phyloP scores from a whole-genome alignment of 1,140 invertebrate species.

The Drosophila pruinosa region DNA sequence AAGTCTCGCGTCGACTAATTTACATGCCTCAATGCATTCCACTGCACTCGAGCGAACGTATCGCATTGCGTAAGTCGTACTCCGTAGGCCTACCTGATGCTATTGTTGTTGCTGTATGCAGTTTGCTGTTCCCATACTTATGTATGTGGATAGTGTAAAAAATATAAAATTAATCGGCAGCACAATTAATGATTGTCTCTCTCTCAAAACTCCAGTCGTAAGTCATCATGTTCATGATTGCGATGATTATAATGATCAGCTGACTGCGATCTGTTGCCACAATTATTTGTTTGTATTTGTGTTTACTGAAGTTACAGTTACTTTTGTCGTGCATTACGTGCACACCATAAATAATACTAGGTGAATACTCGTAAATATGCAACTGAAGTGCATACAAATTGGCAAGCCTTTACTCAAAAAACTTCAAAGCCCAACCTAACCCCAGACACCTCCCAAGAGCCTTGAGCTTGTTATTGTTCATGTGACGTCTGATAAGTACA shows the following conservation, averaged over 20 bases:
- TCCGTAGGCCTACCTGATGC: conserved; percentile 28
- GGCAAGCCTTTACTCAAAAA: background rate
- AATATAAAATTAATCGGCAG: conserved; percentile 52
- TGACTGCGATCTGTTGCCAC: conserved; percentile 18
- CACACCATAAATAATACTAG: conserved; percentile 25
- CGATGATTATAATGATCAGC: conserved; percentile 28
- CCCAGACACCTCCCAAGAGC: background rate
- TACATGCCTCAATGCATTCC: conserved; percentile 72
- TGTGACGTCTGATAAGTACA: conserved; percentile 8
- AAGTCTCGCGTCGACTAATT: conserved; percentile 66
- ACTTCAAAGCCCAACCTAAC: background rate
- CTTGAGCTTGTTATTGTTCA: conserved; percentile 6
- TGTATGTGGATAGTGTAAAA: conserved; percentile 16
- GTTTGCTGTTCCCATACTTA: background rate
- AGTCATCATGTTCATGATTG: conserved; percentile 51
- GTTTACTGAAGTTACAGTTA: conserved; percentile 41
- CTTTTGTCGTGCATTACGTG: conserved; percentile 38
- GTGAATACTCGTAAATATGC: conserved; percentile 13
- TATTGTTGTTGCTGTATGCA: conserved; percentile 9
- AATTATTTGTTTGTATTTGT: conserved; percentile 10
- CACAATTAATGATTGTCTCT: conserved; percentile 64
- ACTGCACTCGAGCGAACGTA: conserved; percentile 38
- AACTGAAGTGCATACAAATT: conserved; percentile 38
- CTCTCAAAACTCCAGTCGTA: conserved; percentile 27
- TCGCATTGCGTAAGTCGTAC: conserved; percentile 21